A percentile compares a stretch with the other conserved stretches of the same genome.
Evolutionary conservation across 2,797 vertebrate genomes (phyloP).

Genomic region (Buphagus erythrorhynchus): DNA sequence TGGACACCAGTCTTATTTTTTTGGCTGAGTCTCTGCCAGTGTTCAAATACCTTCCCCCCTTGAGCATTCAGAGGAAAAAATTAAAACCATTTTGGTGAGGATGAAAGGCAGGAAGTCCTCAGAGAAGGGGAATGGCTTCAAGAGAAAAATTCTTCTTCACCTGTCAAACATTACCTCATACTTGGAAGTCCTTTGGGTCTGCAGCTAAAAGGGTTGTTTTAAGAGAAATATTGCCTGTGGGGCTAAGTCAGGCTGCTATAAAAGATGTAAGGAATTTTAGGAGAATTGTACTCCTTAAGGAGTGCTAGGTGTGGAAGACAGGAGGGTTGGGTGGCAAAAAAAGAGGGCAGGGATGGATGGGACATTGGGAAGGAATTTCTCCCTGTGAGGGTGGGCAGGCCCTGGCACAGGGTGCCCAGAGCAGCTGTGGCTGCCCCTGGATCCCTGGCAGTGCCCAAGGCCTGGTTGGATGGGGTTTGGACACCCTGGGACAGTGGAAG

Average conservation of each 20-base stretch:
- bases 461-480: rapidly evolving
- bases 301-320: neutral
- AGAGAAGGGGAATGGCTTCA: neutral
- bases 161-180: neutral
- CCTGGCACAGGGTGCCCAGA: neutral
- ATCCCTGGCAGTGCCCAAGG: neutral
- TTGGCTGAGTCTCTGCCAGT: neutral
- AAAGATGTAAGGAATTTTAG: neutral
- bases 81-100: neutral
- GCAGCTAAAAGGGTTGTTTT: neutral
- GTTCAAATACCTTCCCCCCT: neutral
- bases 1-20: neutral
- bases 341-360: neutral
- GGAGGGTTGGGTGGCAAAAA: neutral
- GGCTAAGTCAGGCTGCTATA: neutral
- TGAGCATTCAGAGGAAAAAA: neutral
- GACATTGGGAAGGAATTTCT: rapidly evolving
- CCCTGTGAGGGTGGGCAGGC: rapidly evolving
- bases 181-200: neutral
- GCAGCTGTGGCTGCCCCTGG: neutral
- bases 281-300: neutral
- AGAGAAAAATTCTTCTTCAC: neutral
- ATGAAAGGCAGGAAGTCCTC: neutral
- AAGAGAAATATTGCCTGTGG: neutral
- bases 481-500: rapidly evolving